Base-by-base conservation (phyloP, 1,140 invertebrate species). In the Macrobrachium nipponense region DNA sequence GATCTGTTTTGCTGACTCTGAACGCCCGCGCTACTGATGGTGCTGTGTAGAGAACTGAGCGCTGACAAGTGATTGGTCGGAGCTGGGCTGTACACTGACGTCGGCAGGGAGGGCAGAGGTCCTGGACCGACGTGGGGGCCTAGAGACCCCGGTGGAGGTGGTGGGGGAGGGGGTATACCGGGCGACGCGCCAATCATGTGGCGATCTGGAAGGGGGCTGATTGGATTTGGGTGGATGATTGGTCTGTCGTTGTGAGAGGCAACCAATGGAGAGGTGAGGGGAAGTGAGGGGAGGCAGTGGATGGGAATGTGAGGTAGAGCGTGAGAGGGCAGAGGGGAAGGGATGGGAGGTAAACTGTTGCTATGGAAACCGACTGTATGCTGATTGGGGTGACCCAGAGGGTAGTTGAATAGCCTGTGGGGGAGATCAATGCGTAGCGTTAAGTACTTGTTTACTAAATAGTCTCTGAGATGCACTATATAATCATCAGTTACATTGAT, bases 321-420 rank as follows among this genome's bases (percentile, higher is more conserved):
- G 44, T 78, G 82, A 6, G 79, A 18, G 77, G 82, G 66, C 7
- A 72, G 68, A 61, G 68, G 79, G 61, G 83, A 82, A 58, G 84
- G 73, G 17, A 75, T 58, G 27, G 78, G 64, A 43, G 79, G 73
- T 51, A 86, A 43, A 59, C 59, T 27, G 70, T 79, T 81, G 23
- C 83, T 23, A 66, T 81, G 72, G 80, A 83, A 80, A 83, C 76
- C 84, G 12, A 88, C 85, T 43, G 88, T 88, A 84, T 88, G 88
- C 61, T 88, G 88, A 77, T 88, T 88, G 14, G 88, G 88, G 77
- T 88, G 88, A 8, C 84, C 84, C 75, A 87, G 36, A 8, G 84
- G 64, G 58, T 86, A 83, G 83, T 86, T 88, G 84, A 88, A 88
- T 36, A 88, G 76, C 88, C 88, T 88, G 88, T 61, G 59, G 15